phyloP scores from a whole-genome alignment of 2,888 invertebrate genomes.

The Stenoptilia bipunctidactyla region DNA sequence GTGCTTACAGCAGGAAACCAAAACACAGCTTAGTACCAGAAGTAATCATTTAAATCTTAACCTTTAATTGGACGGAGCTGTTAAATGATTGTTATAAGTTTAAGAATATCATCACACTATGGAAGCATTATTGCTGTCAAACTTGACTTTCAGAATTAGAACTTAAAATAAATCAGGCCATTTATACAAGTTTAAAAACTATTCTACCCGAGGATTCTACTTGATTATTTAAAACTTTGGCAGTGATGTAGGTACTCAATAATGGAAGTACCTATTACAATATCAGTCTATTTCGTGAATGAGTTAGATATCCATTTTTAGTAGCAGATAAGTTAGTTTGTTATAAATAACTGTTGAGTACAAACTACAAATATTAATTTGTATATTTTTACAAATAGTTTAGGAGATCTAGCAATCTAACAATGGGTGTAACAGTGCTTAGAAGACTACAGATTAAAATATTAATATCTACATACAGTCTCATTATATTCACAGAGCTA shows the following conservation, averaged over 20 bases:
- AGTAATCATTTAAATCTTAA: background rate
- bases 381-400: conserved; percentile 25
- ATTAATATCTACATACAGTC: conserved; percentile 40
- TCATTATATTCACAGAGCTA: conserved; percentile 35
- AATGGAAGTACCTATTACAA: conserved; percentile 19
- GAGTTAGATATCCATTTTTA: too few species aligned
- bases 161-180: too few species aligned
- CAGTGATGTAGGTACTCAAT: conserved; percentile 49
- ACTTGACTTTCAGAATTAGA: too few species aligned
- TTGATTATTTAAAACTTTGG: conserved; percentile 48
- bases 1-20: too few species aligned
- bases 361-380: conserved; percentile 22
- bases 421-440: conserved; percentile 20
- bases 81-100: too few species aligned
- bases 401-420: conserved; percentile 60
- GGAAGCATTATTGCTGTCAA: background rate
- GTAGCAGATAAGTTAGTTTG: too few species aligned
- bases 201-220: too few species aligned
- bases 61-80: background rate
- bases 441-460: background rate
- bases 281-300: conserved; percentile 45
- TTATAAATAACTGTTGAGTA: too few species aligned
- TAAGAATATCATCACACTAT: background rate
- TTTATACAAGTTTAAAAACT: too few species aligned
- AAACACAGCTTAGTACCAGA: too few species aligned